Percentiles rank a stretch among this genome's conserved stretches.
Evolutionary conservation across 2,888 invertebrate genomes (phyloP).

Genomic region (Cataglyphis cursor): DNA sequence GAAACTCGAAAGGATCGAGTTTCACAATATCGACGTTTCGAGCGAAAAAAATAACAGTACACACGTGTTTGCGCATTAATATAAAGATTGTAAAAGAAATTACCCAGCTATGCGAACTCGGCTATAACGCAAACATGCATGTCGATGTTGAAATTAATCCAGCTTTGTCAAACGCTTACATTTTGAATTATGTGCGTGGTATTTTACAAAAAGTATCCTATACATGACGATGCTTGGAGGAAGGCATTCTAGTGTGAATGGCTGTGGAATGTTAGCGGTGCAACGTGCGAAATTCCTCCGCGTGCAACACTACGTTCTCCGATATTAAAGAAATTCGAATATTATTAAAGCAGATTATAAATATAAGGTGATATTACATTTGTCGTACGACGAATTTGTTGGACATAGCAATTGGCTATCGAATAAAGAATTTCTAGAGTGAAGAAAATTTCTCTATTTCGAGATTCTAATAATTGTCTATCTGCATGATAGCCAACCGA

Average conservation of each 20-base stretch:
- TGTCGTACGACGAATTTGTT: too few relatives aligned
- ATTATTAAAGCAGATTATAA: neutral
- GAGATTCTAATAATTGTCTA: too few relatives aligned
- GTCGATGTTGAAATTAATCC: slow-evolving; percentile 16
- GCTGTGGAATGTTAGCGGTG: neutral
- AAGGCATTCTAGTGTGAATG: neutral
- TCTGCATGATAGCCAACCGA: too few relatives aligned
- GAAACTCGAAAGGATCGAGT: neutral
- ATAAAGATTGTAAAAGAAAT: slow-evolving; percentile 36
- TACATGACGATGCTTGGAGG: neutral
- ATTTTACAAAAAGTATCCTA: slow-evolving; percentile 4
- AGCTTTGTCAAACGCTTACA: neutral
- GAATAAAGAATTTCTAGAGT: too few relatives aligned
- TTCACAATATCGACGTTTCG: neutral
- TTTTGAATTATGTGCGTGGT: neutral
- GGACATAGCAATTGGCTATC: too few relatives aligned
- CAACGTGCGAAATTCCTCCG: slow-evolving; percentile 1
- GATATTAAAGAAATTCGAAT: neutral
- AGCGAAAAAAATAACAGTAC: neutral
- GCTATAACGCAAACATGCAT: neutral
- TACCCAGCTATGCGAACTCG: neutral
- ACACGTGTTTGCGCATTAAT: neutral
- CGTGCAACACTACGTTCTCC: neutral
- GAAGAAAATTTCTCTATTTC: too few relatives aligned
- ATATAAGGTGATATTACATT: too few relatives aligned